Conservation (phyloP, 2,113 vertebrate genomes). For the Synchiropus splendidus region DNA sequence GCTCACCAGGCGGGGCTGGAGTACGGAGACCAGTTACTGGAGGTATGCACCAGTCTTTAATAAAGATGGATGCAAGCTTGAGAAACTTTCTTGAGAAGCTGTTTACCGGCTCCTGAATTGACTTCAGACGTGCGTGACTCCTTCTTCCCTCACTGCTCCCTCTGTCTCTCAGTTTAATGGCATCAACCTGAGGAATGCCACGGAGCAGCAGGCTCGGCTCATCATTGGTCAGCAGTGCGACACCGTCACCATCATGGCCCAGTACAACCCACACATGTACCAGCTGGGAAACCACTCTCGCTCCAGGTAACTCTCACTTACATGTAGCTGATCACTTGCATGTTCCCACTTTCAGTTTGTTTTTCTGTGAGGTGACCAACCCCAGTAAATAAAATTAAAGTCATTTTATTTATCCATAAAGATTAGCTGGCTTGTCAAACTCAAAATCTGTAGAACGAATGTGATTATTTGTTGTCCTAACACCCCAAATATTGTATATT, state of each 20-base stretch:
- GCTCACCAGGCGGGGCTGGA: slow-evolving; percentile 95
- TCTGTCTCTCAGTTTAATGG: slow-evolving; percentile 86
- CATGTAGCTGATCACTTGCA: background rate
- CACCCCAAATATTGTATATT: too few species aligned
- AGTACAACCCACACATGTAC: slow-evolving; percentile 98
- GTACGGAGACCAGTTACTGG: slow-evolving; percentile 93
- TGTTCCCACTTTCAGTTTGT: too few species aligned
- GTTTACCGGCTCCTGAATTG: too few species aligned
- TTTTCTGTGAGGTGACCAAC: too few species aligned
- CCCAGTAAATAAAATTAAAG: too few species aligned
- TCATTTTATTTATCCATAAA: too few species aligned
- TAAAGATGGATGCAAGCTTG: too few species aligned
- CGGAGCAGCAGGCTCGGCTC: slow-evolving; percentile 92
- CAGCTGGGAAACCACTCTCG: slow-evolving; percentile 93
- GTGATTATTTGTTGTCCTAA: too few species aligned
- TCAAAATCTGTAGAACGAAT: too few species aligned
- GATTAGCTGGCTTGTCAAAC: too few species aligned
- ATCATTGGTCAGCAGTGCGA: slow-evolving; percentile 97
- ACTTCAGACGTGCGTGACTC: too few species aligned
- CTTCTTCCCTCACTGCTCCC: background rate
- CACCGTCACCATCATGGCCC: slow-evolving; percentile 94
- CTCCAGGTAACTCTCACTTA: slow-evolving; percentile 73
- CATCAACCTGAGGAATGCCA: slow-evolving; percentile 93
- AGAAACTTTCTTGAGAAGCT: too few species aligned
- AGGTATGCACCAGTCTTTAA: slow-evolving; percentile 67